Base-by-base conservation (phyloP, 2,888 invertebrate genomes). In the Meteorus colon region DNA sequence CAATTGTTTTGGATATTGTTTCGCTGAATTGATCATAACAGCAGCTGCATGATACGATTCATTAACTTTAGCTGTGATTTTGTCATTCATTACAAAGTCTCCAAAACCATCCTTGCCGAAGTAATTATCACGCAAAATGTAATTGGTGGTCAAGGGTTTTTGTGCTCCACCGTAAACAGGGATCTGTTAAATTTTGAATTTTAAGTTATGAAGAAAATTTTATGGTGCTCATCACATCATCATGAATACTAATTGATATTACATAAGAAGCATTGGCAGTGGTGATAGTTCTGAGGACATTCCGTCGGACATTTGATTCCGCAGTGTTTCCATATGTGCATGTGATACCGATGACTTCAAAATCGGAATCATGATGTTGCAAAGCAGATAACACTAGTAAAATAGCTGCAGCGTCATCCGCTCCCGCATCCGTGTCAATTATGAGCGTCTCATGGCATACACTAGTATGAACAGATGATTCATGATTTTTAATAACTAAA, bases 91-190 rank as follows among this genome's bases (percentile, higher is more conserved):
- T 31, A 84, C 81, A 48, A 90, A 88, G 77, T 92, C 91, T 1
- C 92, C 92, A 45, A 92, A 89, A 1, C 92, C 92, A 82, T 92
- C 92, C 0, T 79, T 14, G 1, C 92, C 92, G 79, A 86, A 90
- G 72, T 78, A 88, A 60, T 83, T 59, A 2, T 81, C 83, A 41
- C 12, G 8, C 8, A 55, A 8, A 0, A 76, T 78, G 37, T 84
- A 87, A 16, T 86, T 82, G 1, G 81, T 76, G 31, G 89, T 65
- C 2, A 91, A 77, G 6, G 90, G 85, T 67, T 82, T 83, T 1
- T 80, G 24, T 16, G 90, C 87, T 0, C 92, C 92, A 1, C 81
- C 80, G 79, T 90, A 92, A 1, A 92, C 90, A 1, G 91, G 91
- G 75, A 92, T 90, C 92, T 92, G 81, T 0, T 78, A 73, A 63